These are phyloP conservation scores for Coleophora deauratella DNA, from an alignment of 2,888 invertebrate species.

Conservation along the genomic window DNA sequence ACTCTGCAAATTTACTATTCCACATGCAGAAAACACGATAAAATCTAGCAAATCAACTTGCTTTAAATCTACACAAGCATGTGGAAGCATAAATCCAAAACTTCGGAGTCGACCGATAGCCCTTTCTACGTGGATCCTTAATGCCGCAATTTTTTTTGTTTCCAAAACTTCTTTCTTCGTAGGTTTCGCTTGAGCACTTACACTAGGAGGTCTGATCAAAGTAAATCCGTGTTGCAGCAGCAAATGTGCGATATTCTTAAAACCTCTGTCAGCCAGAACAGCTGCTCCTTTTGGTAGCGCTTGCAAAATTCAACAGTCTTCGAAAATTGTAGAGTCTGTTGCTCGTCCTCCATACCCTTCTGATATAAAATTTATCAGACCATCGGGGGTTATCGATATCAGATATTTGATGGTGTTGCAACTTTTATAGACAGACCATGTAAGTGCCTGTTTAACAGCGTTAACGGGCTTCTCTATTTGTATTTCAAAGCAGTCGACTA, in stretches of 20 bases:
- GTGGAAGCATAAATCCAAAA: conserved; percentile 11
- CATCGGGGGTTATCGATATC: conserved; percentile 22
- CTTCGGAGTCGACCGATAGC: conserved; percentile 10
- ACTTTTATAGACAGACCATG: conserved; percentile 24
- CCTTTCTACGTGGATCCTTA: conserved; percentile 16
- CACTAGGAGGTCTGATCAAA: conserved; percentile 14
- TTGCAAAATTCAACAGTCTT: conserved; percentile 3
- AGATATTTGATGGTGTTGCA: conserved; percentile 25
- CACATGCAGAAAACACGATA: conserved; percentile 11
- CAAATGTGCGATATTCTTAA: conserved; percentile 13
- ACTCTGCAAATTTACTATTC: conserved; percentile 12
- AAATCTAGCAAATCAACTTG: conserved; percentile 10
- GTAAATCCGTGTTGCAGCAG: conserved; percentile 7
- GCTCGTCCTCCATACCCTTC: conserved; percentile 23
- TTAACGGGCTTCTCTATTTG: conserved; percentile 22
- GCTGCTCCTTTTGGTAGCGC: conserved; percentile 1
- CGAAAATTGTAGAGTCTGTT: conserved; percentile 6
- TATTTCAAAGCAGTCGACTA: conserved; percentile 23
- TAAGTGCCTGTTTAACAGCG: conserved; percentile 19
- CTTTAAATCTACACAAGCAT: conserved; percentile 11
- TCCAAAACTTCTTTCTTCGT: conserved; percentile 9
- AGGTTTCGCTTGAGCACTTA: conserved; percentile 1
- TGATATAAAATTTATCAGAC: conserved; percentile 28
- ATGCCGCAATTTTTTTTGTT: conserved; percentile 7
- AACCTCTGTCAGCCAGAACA: conserved; percentile 17